Percentiles rank a stretch among this genome's conserved stretches.
Evolutionary conservation across 2,113 vertebrate genomes (phyloP).

Genomic region (Chloroceryle aenea): DNA sequence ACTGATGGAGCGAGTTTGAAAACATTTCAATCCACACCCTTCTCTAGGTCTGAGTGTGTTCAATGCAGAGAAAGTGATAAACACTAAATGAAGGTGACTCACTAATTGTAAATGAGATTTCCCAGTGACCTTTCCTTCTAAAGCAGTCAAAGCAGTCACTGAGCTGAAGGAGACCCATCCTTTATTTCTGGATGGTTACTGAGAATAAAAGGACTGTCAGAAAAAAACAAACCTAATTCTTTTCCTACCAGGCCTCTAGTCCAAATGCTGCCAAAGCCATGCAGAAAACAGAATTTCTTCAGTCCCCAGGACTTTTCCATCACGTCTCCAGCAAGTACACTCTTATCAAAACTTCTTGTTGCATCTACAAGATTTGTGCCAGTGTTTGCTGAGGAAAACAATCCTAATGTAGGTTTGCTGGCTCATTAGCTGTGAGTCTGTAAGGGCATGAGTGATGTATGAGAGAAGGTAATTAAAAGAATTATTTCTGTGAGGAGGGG

Average conservation of each 20-base stretch:
- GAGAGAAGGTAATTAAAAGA: constrained; percentile 55
- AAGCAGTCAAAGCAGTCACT: not conserved
- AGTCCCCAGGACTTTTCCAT: not conserved
- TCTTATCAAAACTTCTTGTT: not conserved
- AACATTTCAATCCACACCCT: not conserved
- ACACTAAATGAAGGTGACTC: not conserved
- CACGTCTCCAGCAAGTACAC: rapidly evolving
- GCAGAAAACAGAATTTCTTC: not conserved
- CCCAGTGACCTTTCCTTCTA: not conserved
- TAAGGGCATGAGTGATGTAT: not conserved
- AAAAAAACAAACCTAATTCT: rapidly evolving
- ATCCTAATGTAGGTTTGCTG: constrained; percentile 34
- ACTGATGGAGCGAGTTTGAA: not conserved
- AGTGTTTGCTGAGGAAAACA: constrained; percentile 5
- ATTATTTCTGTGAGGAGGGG: not conserved
- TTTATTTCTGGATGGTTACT: not conserved
- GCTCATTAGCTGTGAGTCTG: constrained; percentile 18
- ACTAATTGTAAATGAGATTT: not conserved
- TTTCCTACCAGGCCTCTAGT: not conserved
- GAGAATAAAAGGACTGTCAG: not conserved
- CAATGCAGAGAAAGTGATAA: not conserved
- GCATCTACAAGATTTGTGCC: not conserved
- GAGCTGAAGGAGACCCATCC: not conserved
- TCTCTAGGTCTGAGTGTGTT: not conserved
- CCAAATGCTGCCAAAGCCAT: not conserved